phyloP scores from a whole-genome alignment of 2,113 vertebrate genomes.

The Laterallus jamaicensis region DNA sequence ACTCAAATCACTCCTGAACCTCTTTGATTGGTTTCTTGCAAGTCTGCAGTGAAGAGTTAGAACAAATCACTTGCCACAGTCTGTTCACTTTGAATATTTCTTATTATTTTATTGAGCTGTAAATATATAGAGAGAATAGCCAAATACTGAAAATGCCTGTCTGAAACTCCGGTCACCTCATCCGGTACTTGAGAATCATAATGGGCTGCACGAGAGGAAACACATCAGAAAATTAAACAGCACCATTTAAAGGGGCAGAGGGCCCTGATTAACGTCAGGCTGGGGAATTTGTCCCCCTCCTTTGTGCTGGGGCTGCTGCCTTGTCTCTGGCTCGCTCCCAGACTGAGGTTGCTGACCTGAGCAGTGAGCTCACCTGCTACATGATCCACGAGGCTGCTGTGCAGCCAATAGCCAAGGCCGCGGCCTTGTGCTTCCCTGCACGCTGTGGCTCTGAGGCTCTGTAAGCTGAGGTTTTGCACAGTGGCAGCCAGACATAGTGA shows the following conservation, averaged over 20 bases:
- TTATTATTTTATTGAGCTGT: constrained; percentile 30
- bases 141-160: not conserved
- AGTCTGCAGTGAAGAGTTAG: constrained; percentile 39
- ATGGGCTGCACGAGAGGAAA: not conserved
- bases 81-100: constrained; percentile 40
- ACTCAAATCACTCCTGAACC: constrained; percentile 4
- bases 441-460: rapidly evolving
- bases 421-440: rapidly evolving
- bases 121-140: not conserved
- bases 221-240: not conserved
- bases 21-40: constrained; percentile 49
- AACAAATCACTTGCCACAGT: constrained; percentile 49
- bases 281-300: not conserved
- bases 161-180: not conserved
- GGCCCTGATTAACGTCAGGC: rapidly evolving
- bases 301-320: rapidly evolving
- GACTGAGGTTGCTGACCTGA: not conserved
- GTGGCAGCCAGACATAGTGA: not conserved
- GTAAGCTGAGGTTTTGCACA: not conserved
- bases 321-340: rapidly evolving
- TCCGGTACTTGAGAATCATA: not conserved
- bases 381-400: rapidly evolving
- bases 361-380: not conserved
- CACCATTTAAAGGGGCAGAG: not conserved
- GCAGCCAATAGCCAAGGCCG: rapidly evolving